These are phyloP conservation scores for Griposia aprilina DNA, from an alignment of 2,888 invertebrate genomes.

Conservation along the genomic window DNA sequence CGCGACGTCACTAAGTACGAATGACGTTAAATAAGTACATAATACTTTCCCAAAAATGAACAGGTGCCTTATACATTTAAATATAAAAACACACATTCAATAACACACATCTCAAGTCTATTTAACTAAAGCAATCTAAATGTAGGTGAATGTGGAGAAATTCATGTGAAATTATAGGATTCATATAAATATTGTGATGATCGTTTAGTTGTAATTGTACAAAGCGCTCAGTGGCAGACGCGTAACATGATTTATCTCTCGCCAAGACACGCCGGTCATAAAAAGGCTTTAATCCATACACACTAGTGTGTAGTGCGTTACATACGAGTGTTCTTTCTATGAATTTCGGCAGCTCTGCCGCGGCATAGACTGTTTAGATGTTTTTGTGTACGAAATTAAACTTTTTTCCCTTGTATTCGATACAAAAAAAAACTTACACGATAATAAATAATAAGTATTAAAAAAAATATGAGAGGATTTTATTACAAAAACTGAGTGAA, in stretches of 20 bases:
- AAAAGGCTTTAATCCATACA: background rate
- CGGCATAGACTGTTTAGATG: background rate
- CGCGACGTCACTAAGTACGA: conserved; percentile 71
- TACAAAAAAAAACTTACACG: conserved; percentile 12
- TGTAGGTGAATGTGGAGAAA: conserved; percentile 8
- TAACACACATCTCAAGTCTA: conserved; percentile 67
- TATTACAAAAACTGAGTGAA: conserved; percentile 25
- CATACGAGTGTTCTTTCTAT: background rate
- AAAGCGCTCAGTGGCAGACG: background rate
- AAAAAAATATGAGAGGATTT: background rate
- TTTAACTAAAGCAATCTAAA: conserved; percentile 55
- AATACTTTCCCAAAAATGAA: conserved; percentile 64
- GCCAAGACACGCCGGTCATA: background rate
- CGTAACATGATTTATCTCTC: background rate
- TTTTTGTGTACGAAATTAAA: background rate
- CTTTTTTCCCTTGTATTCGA: conserved; percentile 21
- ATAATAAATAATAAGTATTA: conserved; percentile 30
- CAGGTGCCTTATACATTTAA: conserved; percentile 50
- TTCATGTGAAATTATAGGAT: conserved; percentile 6
- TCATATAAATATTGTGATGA: conserved; percentile 43
- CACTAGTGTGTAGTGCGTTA: no score
- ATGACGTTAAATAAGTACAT: conserved; percentile 73
- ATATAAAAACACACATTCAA: conserved; percentile 57
- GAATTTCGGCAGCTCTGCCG: background rate
- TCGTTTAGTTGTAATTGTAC: background rate